Evolutionary conservation across 1,140 invertebrate species (phyloP), one percentile per base, ranked within the genome.

Genomic region (Arion vulgaris): DNA sequence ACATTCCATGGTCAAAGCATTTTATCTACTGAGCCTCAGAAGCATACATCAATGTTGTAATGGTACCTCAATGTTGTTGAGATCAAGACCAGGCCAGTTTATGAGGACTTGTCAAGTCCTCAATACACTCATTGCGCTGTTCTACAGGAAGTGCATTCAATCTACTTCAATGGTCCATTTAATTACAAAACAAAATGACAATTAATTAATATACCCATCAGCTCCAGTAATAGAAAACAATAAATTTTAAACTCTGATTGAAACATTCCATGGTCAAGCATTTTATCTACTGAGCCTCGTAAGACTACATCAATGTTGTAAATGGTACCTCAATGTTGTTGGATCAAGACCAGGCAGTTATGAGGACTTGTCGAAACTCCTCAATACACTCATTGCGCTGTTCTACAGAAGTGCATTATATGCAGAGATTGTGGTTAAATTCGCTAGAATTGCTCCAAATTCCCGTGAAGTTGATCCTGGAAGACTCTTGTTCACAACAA

Each of bases 391-490:
- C 66, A 39, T 71, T n/a, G 11, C 68, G 34, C 15, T 80, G 66
- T 45, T n/a, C 78, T 41, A 7, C n/a, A 7, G 78, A 38, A 23
- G n/a, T n/a, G 39, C 41, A 49, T 80, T 80, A 32, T 80, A 80
- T 13, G 66, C 78, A 45, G 78, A 80, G 2, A 71, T 34, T 28
- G 78, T 80, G 66, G 78, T 49, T n/a, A 80, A 26, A 66, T 80
- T 80, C 19, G 62, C 1, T 49, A 80, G n/a, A 34, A 80, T 51
- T 32, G 39, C 62, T 7, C 71, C 78, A 4, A 80, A 1, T 51
- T 80, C 78, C 5, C 78, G 66, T 49, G 71, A 69, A 7, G 13
- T 49, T 5, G 28, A 32, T 1, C 78, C 78, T 4, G 62, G 38
- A 62, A 80, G 68, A 66, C 38, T 34, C 9, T 41, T 62, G 28